These are phyloP conservation scores for Coilia nasus DNA, from an alignment of 2,797 vertebrate species.

Conservation along the genomic window DNA sequence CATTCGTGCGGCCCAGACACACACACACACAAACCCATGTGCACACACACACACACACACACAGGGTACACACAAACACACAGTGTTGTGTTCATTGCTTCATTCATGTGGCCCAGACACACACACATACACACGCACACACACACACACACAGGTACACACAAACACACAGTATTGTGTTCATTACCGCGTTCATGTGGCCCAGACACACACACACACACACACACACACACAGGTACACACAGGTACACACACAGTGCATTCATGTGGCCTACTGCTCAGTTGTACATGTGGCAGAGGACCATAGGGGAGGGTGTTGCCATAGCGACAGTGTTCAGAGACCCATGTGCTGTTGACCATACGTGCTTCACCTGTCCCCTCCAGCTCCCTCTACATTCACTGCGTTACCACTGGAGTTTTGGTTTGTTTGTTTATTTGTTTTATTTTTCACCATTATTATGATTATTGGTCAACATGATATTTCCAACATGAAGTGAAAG, in stretches of 20 bases:
- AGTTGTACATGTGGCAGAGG: not conserved
- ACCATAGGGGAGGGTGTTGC: slow-evolving; percentile 5
- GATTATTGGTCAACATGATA: too few species aligned
- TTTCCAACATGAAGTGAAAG: not conserved
- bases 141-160: not conserved
- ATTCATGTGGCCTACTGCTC: not conserved
- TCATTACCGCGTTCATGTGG: not conserved
- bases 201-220: not conserved
- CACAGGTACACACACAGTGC: too few species aligned
- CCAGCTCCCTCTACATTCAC: not conserved
- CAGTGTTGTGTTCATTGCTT: not conserved
- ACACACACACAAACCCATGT: too few species aligned
- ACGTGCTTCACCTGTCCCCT: not conserved
- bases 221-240: too few species aligned
- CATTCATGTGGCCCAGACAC: not conserved
- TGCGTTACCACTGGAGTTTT: not conserved
- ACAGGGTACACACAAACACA: too few species aligned
- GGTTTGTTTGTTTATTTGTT: not conserved
- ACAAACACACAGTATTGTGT: too few species aligned
- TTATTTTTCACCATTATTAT: not conserved
- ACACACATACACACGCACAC: too few species aligned
- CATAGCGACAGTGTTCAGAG: not conserved
- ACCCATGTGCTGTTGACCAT: not conserved
- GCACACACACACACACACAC: too few species aligned
- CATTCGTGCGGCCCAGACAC: too few species aligned